Evolutionary conservation across 2,113 vertebrate species (phyloP).

Genomic region (Petaurus breviceps): DNA sequence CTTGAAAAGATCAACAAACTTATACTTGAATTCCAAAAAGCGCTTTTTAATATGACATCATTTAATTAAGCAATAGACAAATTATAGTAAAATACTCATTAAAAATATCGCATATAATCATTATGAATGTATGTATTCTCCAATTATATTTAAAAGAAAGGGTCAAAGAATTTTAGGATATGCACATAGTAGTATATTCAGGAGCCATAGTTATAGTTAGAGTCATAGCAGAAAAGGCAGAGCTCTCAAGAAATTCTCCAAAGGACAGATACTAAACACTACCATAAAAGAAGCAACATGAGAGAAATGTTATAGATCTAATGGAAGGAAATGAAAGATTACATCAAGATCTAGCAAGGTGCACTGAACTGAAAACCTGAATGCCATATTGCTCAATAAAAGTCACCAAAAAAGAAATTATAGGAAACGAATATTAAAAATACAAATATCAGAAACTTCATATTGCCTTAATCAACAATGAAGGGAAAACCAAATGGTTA

Average conservation of each 20-base stretch:
- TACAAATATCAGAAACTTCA: too few species aligned
- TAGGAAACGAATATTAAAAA: too few species aligned
- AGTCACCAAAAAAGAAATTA: too few species aligned
- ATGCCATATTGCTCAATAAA: too few species aligned
- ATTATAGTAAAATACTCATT: neutral
- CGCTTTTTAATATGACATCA: neutral
- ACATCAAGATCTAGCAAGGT: too few species aligned
- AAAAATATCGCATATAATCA: neutral
- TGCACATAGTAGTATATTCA: neutral
- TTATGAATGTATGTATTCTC: neutral
- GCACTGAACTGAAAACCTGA: too few species aligned
- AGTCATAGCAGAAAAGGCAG: neutral
- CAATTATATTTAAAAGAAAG: neutral
- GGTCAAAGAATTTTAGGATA: neutral
- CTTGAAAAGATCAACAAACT: neutral
- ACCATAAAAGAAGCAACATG: neutral
- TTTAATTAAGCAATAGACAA: neutral
- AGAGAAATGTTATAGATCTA: neutral
- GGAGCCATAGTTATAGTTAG: neutral
- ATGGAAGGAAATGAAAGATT: too few species aligned
- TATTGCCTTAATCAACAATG: too few species aligned
- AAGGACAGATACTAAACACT: neutral
- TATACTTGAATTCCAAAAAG: neutral
- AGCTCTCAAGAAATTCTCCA: neutral
- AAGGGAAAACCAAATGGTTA: too few species aligned